Evolutionary conservation across 2,888 invertebrate genomes (phyloP).

Genomic region (Agonopterix arenella): DNA sequence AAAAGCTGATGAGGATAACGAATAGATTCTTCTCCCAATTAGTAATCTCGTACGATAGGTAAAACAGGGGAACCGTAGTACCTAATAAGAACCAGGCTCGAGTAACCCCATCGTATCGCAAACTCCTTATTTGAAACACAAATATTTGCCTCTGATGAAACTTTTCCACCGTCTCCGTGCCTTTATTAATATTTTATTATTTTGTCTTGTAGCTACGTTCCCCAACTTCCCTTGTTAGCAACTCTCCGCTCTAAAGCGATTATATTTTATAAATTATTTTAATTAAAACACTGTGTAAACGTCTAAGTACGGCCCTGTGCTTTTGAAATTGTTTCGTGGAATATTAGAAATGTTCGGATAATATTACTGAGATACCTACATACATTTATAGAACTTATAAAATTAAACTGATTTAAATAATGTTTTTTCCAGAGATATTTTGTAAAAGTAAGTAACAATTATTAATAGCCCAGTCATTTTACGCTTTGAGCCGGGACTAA

Average conservation of each 20-base stretch:
- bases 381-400: too few species aligned
- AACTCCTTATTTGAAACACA: constrained; percentile 72
- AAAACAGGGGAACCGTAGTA: neutral
- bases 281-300: constrained; percentile 74
- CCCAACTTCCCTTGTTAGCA: constrained; percentile 68
- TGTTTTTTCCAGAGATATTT: too few species aligned
- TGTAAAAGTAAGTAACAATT: too few species aligned
- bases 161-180: constrained; percentile 70
- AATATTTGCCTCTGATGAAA: constrained; percentile 69
- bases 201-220: constrained; percentile 70
- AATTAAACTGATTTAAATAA: too few species aligned
- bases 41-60: too few species aligned
- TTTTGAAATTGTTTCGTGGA: constrained; percentile 42
- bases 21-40: too few species aligned
- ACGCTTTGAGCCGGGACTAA: too few species aligned
- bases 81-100: constrained; percentile 19
- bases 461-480: too few species aligned
- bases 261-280: constrained; percentile 74
- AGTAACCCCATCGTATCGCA: constrained; percentile 63
- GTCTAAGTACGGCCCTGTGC: constrained; percentile 35
- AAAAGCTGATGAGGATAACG: too few species aligned
- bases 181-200: constrained; percentile 77
- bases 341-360: constrained; percentile 18
- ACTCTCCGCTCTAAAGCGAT: constrained; percentile 70
- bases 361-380: too few species aligned